Base-by-base conservation (phyloP, 2,797 vertebrate species). In the Spea hammondii region DNA sequence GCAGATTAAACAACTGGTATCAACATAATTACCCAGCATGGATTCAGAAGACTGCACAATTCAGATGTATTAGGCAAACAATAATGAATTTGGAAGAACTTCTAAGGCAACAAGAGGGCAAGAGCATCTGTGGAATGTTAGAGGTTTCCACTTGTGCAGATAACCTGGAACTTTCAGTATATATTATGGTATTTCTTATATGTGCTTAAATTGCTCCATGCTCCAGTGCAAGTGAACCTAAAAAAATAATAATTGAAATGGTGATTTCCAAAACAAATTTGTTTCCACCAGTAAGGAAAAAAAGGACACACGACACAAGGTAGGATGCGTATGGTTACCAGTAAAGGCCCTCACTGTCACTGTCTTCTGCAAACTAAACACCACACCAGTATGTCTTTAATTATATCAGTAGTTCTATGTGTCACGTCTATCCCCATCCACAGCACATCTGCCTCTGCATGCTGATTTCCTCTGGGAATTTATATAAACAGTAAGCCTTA, bases 131-230 rank as follows among this genome's bases (percentile, higher is more conserved):
- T 17, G 79, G 79, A 80, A 80, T 80, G 79, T 66, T 59, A 71
- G 66, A 75, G 12, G 51, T 70, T 80, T 70, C 44, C 50, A 80
- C 53, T 70, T 79, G 57, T 70, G 17, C 49, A 70, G 72, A 80
- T 75, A 80, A 80, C 57, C 53, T 70, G 45, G 9, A 75, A 65
- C 50, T 64, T 44, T 32, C 62, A 54, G 68, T 62, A 55, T 62
- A 74, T 73, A 32, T 75, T 74, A 48, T 17, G 12, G 13, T 7
- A 17, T 32, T 65, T 50, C 32, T 50, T 49, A 68, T 47, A 49
- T 47, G 70, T 48, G 54, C 49, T 50, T 64, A 50, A 17, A 17
- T 71, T 4, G 46, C 5, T 9, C 8, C 59, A 32, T 62, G n/a
- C 10, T 32, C 32, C 32, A 32, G 12, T 32, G 59, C 59, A 17